phyloP scores from a whole-genome alignment of 2,113 vertebrate genomes.

The Hemicordylus capensis region DNA sequence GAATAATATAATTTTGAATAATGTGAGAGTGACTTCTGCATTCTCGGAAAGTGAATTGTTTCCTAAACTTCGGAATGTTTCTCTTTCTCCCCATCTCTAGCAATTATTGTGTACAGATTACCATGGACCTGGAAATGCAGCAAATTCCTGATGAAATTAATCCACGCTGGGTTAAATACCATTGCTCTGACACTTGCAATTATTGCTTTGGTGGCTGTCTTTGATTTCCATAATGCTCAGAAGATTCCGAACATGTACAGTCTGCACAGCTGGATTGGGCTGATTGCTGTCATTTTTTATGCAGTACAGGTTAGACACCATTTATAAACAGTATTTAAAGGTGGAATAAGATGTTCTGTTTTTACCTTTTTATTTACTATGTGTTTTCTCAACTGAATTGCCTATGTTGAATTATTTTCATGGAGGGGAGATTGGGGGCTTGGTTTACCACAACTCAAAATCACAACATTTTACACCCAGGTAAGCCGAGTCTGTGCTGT shows the following conservation, averaged over 20 bases:
- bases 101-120: constrained; percentile 87
- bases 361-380: constrained; percentile 30
- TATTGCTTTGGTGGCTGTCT: constrained; percentile 87
- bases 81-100: constrained; percentile 60
- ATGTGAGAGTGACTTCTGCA: background rate
- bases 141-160: constrained; percentile 92
- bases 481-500: background rate
- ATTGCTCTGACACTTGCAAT: constrained; percentile 82
- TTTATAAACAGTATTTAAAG: constrained; percentile 47
- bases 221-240: constrained; percentile 87
- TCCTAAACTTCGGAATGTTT: constrained; percentile 12
- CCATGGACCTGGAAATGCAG: constrained; percentile 96
- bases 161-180: constrained; percentile 89
- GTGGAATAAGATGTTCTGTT: constrained; percentile 31
- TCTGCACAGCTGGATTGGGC: constrained; percentile 95
- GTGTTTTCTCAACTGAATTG: background rate
- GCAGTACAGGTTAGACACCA: constrained; percentile 83
- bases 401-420: constrained; percentile 12
- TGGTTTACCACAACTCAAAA: background rate
- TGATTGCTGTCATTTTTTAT: constrained; percentile 83
- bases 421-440: no score
- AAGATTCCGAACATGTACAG: constrained; percentile 95
- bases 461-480: background rate
- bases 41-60: background rate
- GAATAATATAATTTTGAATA: background rate